Base-by-base conservation (phyloP, 2,797 vertebrate species). In the Todus mexicanus region DNA sequence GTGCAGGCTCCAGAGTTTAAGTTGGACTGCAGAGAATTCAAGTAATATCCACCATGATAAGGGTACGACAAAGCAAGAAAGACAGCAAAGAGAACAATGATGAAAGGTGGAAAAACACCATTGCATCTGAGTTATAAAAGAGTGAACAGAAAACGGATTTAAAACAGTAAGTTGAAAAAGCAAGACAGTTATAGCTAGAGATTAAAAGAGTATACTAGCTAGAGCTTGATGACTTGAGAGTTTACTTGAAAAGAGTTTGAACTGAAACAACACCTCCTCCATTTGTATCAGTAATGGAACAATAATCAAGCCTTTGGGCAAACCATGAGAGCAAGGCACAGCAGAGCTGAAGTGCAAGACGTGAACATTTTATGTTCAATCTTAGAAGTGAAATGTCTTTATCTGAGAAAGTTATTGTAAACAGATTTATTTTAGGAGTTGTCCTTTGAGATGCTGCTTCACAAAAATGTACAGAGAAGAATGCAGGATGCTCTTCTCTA, bases 381-480 rank as follows among this genome's bases (percentile, higher is more conserved):
- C 80, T 87, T 89, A 65, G 33, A 77, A 80, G 54, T 77, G 61
- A 87, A 85, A 75, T 75, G 66, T 89, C 94, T 91, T 92, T 84
- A 60, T 79, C 45, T 64, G 48, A 92, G 65, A 33, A 83, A 33
- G 68, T 74, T 90, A 84, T 35, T 87, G 78, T 94, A 92, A 89
- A 87, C 63, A 89, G 66, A 72, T 84, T 93, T 93, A 77, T 95
- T 95, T 95, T 87, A 86, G 84, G 23, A 93, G 42, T 22, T 81
- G 80, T 75, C 78, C 82, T 94, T 87, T 90, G 48, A 95, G 54
- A 93, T 80, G 51, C 87, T 72, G 51, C 84, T 59, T 25, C 37
- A 91, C 29, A 77, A 68, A 93, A 94, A 87, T 2, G 14, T 42
- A 80, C 10, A 27, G 12, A 59, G 64, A 77, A 80, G 38, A 76